Base-by-base conservation (phyloP, 2,113 vertebrate species). In the Aphyosemion australe region DNA sequence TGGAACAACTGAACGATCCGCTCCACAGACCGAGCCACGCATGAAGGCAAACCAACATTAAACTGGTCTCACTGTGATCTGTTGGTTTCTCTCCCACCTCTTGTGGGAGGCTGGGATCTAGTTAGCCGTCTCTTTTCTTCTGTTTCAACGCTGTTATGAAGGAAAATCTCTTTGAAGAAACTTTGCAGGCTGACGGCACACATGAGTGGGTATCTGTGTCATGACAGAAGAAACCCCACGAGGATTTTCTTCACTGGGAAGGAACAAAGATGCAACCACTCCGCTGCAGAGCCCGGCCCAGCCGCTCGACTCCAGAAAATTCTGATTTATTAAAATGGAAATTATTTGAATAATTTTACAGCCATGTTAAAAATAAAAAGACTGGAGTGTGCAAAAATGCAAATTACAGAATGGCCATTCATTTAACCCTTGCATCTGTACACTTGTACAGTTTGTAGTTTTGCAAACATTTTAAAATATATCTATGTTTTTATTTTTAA, bases 81-180 rank as follows among this genome's bases (percentile, higher is more conserved):
- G n/a, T n/a, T n/a, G n/a, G n/a, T n/a, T n/a, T n/a, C n/a, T n/a
- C n/a, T n/a, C n/a, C n/a, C n/a, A n/a, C 21, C 43, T 49, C 54
- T 19, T 18, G 56, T 56, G 52, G 51, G 21, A 69, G 49, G 50
- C 60, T 32, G 65, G 19, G 56, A 41, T 65, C 65, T 53, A 48
- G 69, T 77, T 73, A 73, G 32, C 32, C 3, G 18, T 6, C 21
- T 48, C 19, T 65, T 34, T 45, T 52, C 12, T 31, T 41, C n/a
- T 14, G 10, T n/a, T 49, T 77, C 43, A 14, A 26, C 13, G 20
- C 37, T 50, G 56, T 62, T 62, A 42, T 70, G 32, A 6, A 59
- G 61, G 20, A 13, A 42, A 70, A 55, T 1, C 34, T 58, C 61
- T 74, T 69, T 73, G 74, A 73, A 69, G 79, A 45, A 48, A 73